Percentiles rank a stretch among this genome's conserved stretches.
Evolutionary conservation across 2,888 invertebrate species (phyloP).

Genomic region (Eugnorisma glareosa): DNA sequence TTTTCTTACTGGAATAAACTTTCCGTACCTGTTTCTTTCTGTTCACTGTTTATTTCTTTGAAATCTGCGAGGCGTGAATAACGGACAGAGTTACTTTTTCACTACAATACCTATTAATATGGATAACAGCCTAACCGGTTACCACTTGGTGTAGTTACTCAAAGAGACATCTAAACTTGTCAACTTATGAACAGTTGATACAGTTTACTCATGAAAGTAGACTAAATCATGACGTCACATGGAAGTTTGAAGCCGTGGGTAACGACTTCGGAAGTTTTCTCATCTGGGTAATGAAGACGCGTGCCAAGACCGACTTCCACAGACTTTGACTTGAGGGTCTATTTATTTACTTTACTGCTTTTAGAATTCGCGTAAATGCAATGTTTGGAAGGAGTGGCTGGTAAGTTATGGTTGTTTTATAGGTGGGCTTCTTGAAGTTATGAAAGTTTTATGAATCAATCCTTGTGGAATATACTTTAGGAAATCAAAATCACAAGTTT

Average conservation of each 20-base stretch:
- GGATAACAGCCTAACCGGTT: neutral
- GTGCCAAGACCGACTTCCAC: constrained; percentile 27
- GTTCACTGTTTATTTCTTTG: neutral
- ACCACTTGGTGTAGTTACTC: constrained; percentile 32
- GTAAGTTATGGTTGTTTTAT: constrained; percentile 1
- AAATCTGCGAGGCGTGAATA: neutral
- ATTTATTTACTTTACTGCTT: constrained; percentile 32
- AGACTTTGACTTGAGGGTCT: constrained; percentile 2
- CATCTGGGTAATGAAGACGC: constrained; percentile 60
- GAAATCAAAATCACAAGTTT: neutral
- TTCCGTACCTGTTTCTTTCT: neutral
- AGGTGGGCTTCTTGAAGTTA: neutral
- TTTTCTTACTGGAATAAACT: too few species aligned
- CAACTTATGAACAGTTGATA: constrained; percentile 34
- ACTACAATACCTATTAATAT: neutral
- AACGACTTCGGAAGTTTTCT: constrained; percentile 58
- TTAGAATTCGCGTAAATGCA: constrained; percentile 22
- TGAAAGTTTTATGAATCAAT: neutral
- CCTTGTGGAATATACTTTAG: neutral
- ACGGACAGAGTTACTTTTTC: neutral
- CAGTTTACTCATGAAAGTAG: constrained; percentile 40
- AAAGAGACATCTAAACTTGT: constrained; percentile 46
- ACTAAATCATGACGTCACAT: constrained; percentile 57
- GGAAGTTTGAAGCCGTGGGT: constrained; percentile 37
- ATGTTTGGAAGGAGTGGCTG: neutral